Evolutionary conservation across 2,888 invertebrate genomes (phyloP).

Genomic region (Uropetala carovei): DNA sequence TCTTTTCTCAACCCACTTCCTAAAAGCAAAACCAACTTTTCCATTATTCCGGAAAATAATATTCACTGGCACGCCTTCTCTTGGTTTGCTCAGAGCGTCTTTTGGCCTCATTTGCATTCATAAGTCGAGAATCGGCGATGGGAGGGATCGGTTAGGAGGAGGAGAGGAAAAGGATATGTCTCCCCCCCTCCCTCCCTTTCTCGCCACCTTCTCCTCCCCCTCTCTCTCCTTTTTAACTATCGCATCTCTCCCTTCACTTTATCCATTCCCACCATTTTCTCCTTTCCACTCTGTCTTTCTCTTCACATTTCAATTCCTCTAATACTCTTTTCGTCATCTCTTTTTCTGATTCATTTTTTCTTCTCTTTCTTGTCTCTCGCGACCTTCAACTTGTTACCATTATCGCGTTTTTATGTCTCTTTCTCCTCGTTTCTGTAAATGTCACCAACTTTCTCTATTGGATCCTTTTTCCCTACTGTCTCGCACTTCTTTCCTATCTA

Average conservation of each 20-base stretch:
- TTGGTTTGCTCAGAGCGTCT: neutral
- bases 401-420: neutral
- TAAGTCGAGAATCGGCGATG: slow-evolving; percentile 51
- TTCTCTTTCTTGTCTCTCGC: no score
- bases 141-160: neutral
- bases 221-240: neutral
- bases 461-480: no score
- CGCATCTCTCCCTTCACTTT: neutral
- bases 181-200: no score
- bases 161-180: neutral
- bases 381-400: no score
- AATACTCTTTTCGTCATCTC: neutral
- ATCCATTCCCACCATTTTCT: neutral
- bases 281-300: no score
- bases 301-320: neutral
- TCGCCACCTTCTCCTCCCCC: neutral
- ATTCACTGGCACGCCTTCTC: slow-evolving; percentile 38
- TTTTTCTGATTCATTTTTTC: no score
- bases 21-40: slow-evolving; percentile 10
- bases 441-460: no score
- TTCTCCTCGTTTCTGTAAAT: neutral
- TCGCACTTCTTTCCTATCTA: no score
- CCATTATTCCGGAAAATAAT: slow-evolving; percentile 34
- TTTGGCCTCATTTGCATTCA: slow-evolving; percentile 43
- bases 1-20: neutral